Evolutionary conservation across 2,113 vertebrate species (phyloP), one percentile per base, ranked within the genome.

Genomic region (Ploceus nigricollis): DNA sequence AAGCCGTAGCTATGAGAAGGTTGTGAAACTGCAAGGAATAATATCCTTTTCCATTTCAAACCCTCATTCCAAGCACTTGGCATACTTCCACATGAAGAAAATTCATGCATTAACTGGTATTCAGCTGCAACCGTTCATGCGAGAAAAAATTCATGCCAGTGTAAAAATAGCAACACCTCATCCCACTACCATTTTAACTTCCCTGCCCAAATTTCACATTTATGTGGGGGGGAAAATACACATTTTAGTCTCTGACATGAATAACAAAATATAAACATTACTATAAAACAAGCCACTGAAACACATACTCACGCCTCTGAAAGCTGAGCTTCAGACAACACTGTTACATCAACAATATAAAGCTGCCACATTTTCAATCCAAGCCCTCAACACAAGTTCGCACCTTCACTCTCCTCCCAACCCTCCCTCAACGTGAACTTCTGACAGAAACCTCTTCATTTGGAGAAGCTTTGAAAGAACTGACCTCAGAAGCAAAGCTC

Each of bases 401-500:
- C n/a, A 19, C 60, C 39, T 66, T 23, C 23, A 4, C 4, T 25
- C 37, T 45, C 25, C 24, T n/a, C 20, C 5, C 18, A 45, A 42
- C 9, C 28, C 19, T 44, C 48, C 11, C 15, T 14, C 10, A 68
- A n/a, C 15, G 1, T 1, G 0, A 53, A 27, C n/a, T 18, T 27
- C 3, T 42, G 15, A 28, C 0, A 28, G 17, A 48, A 72, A 11
- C 3, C 2, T 7, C 8, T 42, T 42, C 35, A n/a, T 54, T 3
- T 15, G 11, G 42, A 20, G 18, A 10, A 8, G 27, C 39, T 54
- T 47, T 27, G 16, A 8, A 57, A 72, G 45, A 82, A 37, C 1
- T 33, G 45, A 19, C 8, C 16, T 16, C 0, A 37, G 37, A 40
- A 56, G 18, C 11, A 30, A 44, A 91, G 18, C 57, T 60, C 19